A percentile compares a stretch with the other conserved stretches of the same genome.
Evolutionary conservation across 37 sponge, comb jelly and placozoan species (phyloP).

Genomic region (Axinella damicornis): DNA sequence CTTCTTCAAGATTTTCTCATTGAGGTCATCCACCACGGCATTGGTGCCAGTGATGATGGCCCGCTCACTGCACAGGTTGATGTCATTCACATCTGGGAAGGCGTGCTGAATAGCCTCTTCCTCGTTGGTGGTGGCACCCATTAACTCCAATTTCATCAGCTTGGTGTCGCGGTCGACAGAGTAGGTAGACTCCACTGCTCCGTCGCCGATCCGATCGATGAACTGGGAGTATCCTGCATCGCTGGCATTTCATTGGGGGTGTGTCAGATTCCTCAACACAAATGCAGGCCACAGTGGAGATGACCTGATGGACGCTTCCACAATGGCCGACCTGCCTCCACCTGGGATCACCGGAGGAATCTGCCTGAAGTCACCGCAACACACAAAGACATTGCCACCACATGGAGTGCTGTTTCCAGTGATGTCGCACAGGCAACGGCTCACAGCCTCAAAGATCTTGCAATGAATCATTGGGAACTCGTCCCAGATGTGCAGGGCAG

Average conservation of each 20-base stretch:
- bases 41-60: constrained; percentile 12
- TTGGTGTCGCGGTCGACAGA: too few species aligned
- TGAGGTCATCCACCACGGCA: too few species aligned
- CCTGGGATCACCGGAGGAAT: constrained; percentile 28
- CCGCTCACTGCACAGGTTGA: background rate
- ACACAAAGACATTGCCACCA: constrained; percentile 19
- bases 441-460: too few species aligned
- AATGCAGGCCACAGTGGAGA: constrained; percentile 29
- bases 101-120: background rate
- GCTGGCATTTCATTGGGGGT: constrained; percentile 16
- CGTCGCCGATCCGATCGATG: background rate
- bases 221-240: constrained; percentile 15
- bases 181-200: too few species aligned
- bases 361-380: constrained; percentile 46
- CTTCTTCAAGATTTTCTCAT: too few species aligned
- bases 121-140: constrained; percentile 7
- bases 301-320: constrained; percentile 21
- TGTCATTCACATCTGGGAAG: background rate
- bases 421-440: too few species aligned
- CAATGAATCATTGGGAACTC: constrained; percentile 28
- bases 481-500: too few species aligned
- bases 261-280: background rate
- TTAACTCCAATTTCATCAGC: background rate
- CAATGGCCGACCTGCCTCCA: constrained; percentile 18
- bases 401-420: too few species aligned